Percentiles rank a stretch among this genome's conserved stretches.
phyloP scores from a whole-genome alignment of 2,113 vertebrate genomes.

The Triplophysa tibetana region DNA sequence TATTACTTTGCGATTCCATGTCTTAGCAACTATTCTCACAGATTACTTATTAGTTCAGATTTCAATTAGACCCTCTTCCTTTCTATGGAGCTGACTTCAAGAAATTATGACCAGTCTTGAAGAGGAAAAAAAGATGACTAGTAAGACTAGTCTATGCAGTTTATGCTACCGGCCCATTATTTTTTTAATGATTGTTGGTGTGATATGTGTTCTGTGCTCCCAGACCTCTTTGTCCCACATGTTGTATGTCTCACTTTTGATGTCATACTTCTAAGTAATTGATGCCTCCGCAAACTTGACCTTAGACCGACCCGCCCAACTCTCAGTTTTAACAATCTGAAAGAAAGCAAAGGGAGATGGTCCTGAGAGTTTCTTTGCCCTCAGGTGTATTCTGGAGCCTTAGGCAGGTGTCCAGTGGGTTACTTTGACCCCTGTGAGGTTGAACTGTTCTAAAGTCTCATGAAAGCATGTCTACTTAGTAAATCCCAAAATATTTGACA shows the following conservation, averaged over 20 bases:
- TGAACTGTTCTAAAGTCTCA: background rate
- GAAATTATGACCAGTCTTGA: too few species aligned
- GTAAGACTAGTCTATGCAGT: too few species aligned
- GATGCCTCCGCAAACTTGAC: constrained; percentile 32
- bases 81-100: too few species aligned
- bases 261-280: constrained; percentile 27
- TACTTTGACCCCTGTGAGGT: constrained; percentile 2
- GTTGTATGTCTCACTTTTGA: constrained; percentile 16
- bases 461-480: too few species aligned
- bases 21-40: too few species aligned
- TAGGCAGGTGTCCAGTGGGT: background rate
- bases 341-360: constrained; percentile 15
- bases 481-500: background rate
- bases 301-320: background rate
- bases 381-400: constrained; percentile 26
- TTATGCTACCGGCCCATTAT: too few species aligned
- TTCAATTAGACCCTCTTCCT: too few species aligned
- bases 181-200: background rate
- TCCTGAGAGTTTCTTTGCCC: background rate
- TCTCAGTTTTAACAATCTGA: constrained; percentile 33
- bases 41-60: too few species aligned
- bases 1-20: too few species aligned
- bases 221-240: background rate
- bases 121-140: too few species aligned
- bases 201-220: background rate